phyloP scores from a whole-genome alignment of 2,888 invertebrate species.

The Macrostomum cliftonense region DNA sequence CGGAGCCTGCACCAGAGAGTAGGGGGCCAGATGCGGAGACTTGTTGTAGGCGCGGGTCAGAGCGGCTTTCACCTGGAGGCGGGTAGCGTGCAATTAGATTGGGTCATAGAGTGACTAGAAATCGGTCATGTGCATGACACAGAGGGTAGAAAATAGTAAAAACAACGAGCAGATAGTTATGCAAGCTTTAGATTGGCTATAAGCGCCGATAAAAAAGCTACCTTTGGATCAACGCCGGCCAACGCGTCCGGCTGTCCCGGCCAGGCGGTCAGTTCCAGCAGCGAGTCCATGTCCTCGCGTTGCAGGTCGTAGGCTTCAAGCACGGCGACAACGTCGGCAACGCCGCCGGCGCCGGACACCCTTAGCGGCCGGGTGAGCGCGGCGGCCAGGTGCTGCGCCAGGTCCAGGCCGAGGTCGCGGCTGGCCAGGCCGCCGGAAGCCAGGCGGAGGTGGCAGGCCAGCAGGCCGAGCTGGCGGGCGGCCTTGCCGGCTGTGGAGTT shows the following conservation, averaged over 20 bases:
- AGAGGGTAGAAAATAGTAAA: no score
- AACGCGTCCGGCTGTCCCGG: conserved; percentile 51
- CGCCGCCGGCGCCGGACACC: conserved; percentile 47
- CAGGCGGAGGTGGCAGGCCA: conserved; percentile 64
- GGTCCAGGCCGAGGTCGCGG: background rate
- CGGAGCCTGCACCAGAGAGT: conserved; percentile 46
- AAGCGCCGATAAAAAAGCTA: conserved; percentile 11
- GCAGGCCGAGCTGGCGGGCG: conserved; percentile 58
- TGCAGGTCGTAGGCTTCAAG: conserved; percentile 66
- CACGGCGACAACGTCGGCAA: conserved; percentile 49
- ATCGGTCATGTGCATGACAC: no score
- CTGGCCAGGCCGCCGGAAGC: conserved; percentile 18
- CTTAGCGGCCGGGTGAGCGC: conserved; percentile 57
- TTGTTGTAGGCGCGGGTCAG: conserved; percentile 84
- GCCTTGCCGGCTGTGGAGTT: conserved; percentile 65
- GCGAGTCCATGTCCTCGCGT: conserved; percentile 72
- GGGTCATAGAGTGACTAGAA: no score
- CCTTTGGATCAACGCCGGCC: conserved; percentile 45
- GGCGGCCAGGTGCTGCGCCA: conserved; percentile 46
- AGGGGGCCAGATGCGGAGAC: conserved; percentile 55
- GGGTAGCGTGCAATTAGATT: background rate
- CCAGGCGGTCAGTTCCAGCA: conserved; percentile 69
- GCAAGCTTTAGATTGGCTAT: no score
- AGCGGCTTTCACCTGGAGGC: conserved; percentile 61
- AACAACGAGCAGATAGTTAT: no score